Evolutionary conservation across 1,140 invertebrate genomes (phyloP).

Genomic region (Armadillidium nasatum): DNA sequence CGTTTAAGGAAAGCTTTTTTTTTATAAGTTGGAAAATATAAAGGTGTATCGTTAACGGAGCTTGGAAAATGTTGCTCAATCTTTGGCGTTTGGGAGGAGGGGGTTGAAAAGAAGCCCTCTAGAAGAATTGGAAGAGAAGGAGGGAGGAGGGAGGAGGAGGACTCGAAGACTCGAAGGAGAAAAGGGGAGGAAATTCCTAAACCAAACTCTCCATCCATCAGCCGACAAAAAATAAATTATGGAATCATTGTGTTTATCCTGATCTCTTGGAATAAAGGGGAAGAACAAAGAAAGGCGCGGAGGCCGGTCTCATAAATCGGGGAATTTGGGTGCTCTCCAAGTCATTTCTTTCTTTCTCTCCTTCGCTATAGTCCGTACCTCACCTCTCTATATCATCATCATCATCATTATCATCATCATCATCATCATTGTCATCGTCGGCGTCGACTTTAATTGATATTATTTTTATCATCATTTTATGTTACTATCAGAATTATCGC

Average conservation of each 20-base stretch:
- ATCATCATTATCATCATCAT: not conserved
- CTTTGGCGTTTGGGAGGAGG: not conserved
- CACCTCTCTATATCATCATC: not conserved
- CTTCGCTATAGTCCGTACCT: not conserved
- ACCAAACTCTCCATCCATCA: constrained; percentile 11
- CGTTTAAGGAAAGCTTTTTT: too few species aligned
- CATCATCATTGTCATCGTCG: not conserved
- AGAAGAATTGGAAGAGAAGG: too few species aligned
- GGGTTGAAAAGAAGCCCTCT: too few species aligned
- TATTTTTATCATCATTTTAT: too few species aligned
- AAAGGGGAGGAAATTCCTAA: not conserved
- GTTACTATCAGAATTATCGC: too few species aligned
- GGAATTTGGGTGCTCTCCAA: constrained; percentile 8
- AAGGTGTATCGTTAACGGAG: constrained; percentile 4
- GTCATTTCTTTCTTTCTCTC: constrained; percentile 12
- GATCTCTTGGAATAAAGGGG: constrained; percentile 8
- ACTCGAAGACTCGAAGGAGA: too few species aligned
- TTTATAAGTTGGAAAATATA: not conserved
- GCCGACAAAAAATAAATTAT: constrained; percentile 9
- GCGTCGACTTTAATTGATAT: too few species aligned
- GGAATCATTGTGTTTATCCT: constrained; percentile 12
- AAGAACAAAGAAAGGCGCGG: constrained; percentile 7
- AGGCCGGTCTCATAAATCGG: constrained; percentile 8
- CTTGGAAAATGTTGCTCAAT: constrained; percentile 7
- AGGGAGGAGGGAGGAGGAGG: too few species aligned